Conservation (phyloP, 2,888 invertebrate genomes). For the Cephus pygmeus region DNA sequence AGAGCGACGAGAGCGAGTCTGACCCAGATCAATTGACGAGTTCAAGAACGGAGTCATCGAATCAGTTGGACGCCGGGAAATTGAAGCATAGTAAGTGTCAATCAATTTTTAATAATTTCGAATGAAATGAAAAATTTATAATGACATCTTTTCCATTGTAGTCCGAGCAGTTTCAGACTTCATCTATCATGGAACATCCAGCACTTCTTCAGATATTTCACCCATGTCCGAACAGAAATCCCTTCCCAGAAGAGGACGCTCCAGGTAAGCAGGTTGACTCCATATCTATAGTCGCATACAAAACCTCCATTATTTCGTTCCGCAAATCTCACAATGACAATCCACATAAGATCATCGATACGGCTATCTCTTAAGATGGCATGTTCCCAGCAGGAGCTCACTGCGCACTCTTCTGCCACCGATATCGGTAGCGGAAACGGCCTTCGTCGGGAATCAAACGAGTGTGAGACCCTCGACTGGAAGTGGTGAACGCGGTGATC, state of each 20-base stretch:
- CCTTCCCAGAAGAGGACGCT: conserved; percentile 77
- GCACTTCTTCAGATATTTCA: conserved; percentile 81
- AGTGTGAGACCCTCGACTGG: conserved; percentile 39
- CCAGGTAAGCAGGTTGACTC: conserved; percentile 69
- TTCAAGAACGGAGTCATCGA: conserved; percentile 80
- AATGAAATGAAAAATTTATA: too few species aligned
- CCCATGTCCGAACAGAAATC: conserved; percentile 84
- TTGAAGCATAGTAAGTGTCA: conserved; percentile 75
- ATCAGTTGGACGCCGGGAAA: conserved; percentile 77
- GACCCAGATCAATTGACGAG: conserved; percentile 80
- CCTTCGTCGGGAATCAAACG: conserved; percentile 63
- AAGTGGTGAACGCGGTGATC: conserved; percentile 64
- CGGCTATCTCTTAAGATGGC: conserved; percentile 65
- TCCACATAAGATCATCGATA: conserved; percentile 1
- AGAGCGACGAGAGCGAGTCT: conserved; percentile 81
- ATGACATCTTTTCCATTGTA: conserved; percentile 33
- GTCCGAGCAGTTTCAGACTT: conserved; percentile 72
- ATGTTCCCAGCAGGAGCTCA: conserved; percentile 68
- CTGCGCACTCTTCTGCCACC: conserved; percentile 75
- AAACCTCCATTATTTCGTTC: neutral
- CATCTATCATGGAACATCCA: conserved; percentile 81
- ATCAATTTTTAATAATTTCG: neutral
- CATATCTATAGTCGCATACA: neutral
- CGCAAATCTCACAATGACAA: neutral
- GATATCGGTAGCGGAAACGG: conserved; percentile 71